phyloP scores from a whole-genome alignment of 2,797 vertebrate genomes.

The Danio kyathit region DNA sequence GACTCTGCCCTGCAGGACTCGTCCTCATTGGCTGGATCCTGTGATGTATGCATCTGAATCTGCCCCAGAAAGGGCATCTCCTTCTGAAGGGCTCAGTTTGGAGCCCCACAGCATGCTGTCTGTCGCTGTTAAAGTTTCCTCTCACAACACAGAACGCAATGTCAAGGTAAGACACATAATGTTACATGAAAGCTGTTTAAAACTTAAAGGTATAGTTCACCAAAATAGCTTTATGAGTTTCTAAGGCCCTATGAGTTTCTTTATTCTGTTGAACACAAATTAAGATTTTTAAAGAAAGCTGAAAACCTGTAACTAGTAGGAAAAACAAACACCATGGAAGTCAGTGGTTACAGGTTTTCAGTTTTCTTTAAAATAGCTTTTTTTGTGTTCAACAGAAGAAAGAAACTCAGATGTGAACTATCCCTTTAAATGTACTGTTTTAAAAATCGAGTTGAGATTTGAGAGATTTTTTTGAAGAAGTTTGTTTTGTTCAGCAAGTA shows the following conservation, averaged over 20 bases:
- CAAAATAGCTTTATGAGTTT: too few relatives aligned
- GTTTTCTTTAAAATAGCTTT: too few relatives aligned
- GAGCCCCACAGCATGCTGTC: conserved; percentile 94
- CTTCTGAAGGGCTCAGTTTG: conserved; percentile 86
- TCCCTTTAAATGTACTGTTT: not conserved
- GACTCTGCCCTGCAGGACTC: conserved; percentile 86
- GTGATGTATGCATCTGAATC: conserved; percentile 92
- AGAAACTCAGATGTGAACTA: too few relatives aligned
- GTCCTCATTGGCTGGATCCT: conserved; percentile 94
- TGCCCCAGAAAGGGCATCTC: conserved; percentile 76
- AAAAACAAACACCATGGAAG: too few relatives aligned
- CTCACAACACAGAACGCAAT: conserved; percentile 90
- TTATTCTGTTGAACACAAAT: too few relatives aligned
- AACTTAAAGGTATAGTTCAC: too few relatives aligned
- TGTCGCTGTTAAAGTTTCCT: conserved; percentile 91
- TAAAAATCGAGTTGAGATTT: not conserved
- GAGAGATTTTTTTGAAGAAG: not conserved
- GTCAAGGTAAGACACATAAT: conserved; percentile 83
- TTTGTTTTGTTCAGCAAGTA: not conserved
- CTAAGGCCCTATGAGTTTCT: too few relatives aligned
- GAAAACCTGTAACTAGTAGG: too few relatives aligned
- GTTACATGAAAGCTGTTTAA: not conserved
- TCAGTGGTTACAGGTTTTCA: too few relatives aligned
- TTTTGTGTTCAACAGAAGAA: too few relatives aligned
- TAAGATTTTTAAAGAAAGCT: too few relatives aligned